Evolutionary conservation across 2,797 vertebrate species (phyloP).

Genomic region (Phaenicophaeus curvirostris): DNA sequence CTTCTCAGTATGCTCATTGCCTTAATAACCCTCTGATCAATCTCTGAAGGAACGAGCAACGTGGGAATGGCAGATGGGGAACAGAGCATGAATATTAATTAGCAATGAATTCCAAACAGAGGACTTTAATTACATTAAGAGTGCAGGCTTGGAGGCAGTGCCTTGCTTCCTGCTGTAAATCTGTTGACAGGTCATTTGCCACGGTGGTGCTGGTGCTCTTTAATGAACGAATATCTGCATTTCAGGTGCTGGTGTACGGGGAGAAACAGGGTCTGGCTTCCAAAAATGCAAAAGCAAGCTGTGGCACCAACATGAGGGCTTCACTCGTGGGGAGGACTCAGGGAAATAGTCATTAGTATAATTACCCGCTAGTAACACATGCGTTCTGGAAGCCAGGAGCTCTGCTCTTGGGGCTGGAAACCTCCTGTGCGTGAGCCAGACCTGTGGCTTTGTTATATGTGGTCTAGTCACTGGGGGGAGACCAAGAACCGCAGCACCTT

Average conservation of each 20-base stretch:
- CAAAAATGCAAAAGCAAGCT: slow-evolving; percentile 58
- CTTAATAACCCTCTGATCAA: slow-evolving; percentile 67
- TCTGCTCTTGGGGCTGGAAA: background rate
- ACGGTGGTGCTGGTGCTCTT: slow-evolving; percentile 20
- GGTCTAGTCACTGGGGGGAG: slow-evolving; percentile 64
- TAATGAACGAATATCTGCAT: slow-evolving; percentile 65
- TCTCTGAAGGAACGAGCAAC: slow-evolving; percentile 69
- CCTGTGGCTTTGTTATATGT: slow-evolving; percentile 5
- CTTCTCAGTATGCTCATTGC: slow-evolving; percentile 14
- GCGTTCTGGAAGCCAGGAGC: background rate
- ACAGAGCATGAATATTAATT: slow-evolving; percentile 77
- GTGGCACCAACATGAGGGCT: background rate
- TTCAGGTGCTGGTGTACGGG: background rate
- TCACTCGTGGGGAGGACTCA: background rate
- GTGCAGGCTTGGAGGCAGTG: slow-evolving; percentile 58
- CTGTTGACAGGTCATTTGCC: slow-evolving; percentile 70
- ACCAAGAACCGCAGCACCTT: slow-evolving; percentile 23
- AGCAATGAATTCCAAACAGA: slow-evolving; percentile 72
- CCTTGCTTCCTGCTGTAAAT: slow-evolving; percentile 71
- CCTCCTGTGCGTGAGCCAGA: background rate
- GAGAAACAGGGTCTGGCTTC: slow-evolving; percentile 46
- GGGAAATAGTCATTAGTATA: slow-evolving; percentile 1
- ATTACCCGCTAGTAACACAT: background rate
- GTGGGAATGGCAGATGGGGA: slow-evolving; percentile 66
- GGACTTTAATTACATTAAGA: slow-evolving; percentile 74